A percentile compares a stretch with the other conserved stretches of the same genome.
phyloP scores from a whole-genome alignment of 2,797 vertebrate genomes.

The Chelmon rostratus region DNA sequence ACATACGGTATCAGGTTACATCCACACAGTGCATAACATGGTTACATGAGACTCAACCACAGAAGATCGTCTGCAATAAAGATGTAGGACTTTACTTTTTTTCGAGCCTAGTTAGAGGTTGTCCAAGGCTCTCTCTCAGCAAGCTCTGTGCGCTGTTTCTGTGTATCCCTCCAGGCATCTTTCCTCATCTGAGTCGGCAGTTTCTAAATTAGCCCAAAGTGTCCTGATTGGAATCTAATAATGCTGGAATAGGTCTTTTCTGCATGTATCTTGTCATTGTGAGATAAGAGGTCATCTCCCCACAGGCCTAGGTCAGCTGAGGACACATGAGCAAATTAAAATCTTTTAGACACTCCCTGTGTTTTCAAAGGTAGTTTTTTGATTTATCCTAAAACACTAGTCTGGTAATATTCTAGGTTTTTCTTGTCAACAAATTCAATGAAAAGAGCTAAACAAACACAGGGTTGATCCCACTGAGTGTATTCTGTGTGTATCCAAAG shows the following conservation, averaged over 20 bases:
- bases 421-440: not conserved
- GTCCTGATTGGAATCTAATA: conserved; percentile 70
- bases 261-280: not conserved
- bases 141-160: conserved; percentile 34
- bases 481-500: not conserved
- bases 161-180: conserved; percentile 49
- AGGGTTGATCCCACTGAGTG: not conserved
- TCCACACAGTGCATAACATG: not conserved
- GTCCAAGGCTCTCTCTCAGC: conserved; percentile 26
- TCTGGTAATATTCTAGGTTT: not conserved
- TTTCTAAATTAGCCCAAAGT: conserved; percentile 69
- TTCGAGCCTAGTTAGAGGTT: conserved; percentile 28
- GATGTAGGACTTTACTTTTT: conserved; percentile 17
- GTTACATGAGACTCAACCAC: not conserved
- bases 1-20: not conserved
- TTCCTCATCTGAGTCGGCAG: conserved; percentile 58
- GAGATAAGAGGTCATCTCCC: conserved; percentile 29
- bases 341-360: conserved; percentile 13
- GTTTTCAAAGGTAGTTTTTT: conserved; percentile 22
- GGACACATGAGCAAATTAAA: conserved; percentile 1
- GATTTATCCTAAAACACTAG: not conserved
- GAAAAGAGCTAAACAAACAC: not conserved
- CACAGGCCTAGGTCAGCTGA: conserved; percentile 13
- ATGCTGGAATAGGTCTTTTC: conserved; percentile 41
- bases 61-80: not conserved